phyloP scores from a whole-genome alignment of 2,797 vertebrate species.

The Eurystomus glaucurus region DNA sequence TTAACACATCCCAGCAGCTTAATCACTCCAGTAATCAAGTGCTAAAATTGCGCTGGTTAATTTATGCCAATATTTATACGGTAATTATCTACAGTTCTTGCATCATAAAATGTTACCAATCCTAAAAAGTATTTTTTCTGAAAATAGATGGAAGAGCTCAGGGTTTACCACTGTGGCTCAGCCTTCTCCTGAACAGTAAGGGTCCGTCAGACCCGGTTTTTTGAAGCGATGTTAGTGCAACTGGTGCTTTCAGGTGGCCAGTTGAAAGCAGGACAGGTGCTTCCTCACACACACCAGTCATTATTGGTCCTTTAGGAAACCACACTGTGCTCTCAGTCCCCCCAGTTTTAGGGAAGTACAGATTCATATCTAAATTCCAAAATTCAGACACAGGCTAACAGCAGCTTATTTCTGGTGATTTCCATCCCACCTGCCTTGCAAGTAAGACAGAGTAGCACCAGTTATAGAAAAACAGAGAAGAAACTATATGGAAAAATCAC shows the following conservation, averaged over 20 bases:
- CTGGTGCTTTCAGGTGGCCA: fast-evolving
- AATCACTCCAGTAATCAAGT: conserved; percentile 47
- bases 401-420: not conserved
- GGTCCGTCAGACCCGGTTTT: not conserved
- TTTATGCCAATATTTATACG: conserved; percentile 48
- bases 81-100: not conserved
- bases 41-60: conserved; percentile 3
- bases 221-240: not conserved
- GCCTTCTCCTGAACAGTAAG: not conserved
- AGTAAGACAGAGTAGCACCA: not conserved
- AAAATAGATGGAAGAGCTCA: not conserved
- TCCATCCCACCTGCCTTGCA: not conserved
- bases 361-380: not conserved
- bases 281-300: fast-evolving
- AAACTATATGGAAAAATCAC: not conserved
- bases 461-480: not conserved
- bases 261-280: fast-evolving
- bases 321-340: not conserved
- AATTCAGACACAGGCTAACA: not conserved
- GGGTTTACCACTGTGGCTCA: not conserved
- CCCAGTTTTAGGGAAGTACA: not conserved
- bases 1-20: not conserved
- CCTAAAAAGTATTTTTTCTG: not conserved
- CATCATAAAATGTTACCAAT: not conserved
- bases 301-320: not conserved